phyloP scores from a whole-genome alignment of 1,140 invertebrate genomes.

The Dryas iulia region DNA sequence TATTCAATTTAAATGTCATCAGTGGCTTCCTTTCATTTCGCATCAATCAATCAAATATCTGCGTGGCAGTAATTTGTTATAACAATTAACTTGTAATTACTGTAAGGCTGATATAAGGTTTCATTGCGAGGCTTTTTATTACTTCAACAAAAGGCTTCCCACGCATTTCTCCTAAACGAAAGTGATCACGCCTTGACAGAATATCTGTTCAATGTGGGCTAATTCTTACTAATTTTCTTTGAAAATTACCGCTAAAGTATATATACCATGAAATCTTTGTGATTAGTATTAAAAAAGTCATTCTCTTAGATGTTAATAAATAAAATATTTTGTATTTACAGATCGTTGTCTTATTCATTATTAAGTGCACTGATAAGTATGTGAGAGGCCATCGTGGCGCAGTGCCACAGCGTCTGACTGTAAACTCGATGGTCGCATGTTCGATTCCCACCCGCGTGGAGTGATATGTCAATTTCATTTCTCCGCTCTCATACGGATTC shows the following conservation, averaged over 20 bases:
- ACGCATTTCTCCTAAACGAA: conserved; percentile 63
- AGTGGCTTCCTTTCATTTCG: background rate
- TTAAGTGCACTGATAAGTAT: too few relatives aligned
- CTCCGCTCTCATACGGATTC: too few relatives aligned
- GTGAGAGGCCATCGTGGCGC: too few relatives aligned
- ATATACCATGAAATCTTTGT: background rate
- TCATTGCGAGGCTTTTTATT: conserved; percentile 18
- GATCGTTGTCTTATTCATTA: background rate
- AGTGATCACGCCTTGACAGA: conserved; percentile 38
- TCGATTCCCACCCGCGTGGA: too few relatives aligned
- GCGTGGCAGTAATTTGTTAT: conserved; percentile 4
- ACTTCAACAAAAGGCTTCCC: conserved; percentile 43
- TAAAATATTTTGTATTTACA: too few relatives aligned
- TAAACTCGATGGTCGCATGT: too few relatives aligned
- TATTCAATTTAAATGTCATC: background rate
- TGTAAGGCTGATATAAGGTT: conserved; percentile 3
- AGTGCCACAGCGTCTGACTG: too few relatives aligned
- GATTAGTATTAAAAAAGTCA: background rate
- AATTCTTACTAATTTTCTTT: background rate
- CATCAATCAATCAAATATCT: background rate
- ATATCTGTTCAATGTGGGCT: conserved; percentile 15
- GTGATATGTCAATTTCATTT: too few relatives aligned
- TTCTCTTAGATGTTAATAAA: too few relatives aligned
- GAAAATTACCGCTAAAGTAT: background rate
- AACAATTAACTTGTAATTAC: conserved; percentile 14